These are phyloP conservation scores for Paramormyrops hopkinsi DNA, from an alignment of 2,797 vertebrate species.

Conservation along the genomic window DNA sequence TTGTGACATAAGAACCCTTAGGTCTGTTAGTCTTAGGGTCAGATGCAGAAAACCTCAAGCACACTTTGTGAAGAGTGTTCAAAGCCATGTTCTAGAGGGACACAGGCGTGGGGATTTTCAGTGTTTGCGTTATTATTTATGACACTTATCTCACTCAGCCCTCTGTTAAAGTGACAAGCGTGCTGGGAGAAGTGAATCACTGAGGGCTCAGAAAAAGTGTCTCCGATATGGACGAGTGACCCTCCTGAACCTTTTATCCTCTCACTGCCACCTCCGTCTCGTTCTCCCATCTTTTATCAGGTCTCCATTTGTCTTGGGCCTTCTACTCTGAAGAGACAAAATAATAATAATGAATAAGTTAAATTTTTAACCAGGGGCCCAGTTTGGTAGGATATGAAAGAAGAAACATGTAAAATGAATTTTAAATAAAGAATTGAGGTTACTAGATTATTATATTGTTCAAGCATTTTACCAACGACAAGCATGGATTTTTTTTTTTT, in stretches of 20 bases:
- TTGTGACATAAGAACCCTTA: background rate
- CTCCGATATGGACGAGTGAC: background rate
- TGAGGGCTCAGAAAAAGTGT: background rate
- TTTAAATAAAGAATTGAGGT: background rate
- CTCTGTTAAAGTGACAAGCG: background rate
- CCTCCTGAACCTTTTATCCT: background rate
- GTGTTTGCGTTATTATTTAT: background rate
- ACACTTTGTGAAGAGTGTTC: background rate
- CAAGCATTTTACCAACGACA: background rate
- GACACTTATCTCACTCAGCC: background rate
- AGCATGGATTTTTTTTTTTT: background rate
- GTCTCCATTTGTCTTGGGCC: slow-evolving; percentile 46
- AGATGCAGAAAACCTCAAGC: background rate
- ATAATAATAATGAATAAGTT: background rate
- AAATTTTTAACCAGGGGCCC: background rate
- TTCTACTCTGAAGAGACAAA: slow-evolving; percentile 44
- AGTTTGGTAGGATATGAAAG: background rate
- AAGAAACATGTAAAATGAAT: background rate
- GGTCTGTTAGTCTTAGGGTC: background rate
- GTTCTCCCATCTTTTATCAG: slow-evolving; percentile 45
- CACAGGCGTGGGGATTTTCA: background rate
- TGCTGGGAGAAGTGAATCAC: background rate
- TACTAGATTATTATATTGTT: background rate
- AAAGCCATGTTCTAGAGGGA: background rate
- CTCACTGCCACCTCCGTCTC: background rate